Conservation (phyloP, 1,140 invertebrate species). For the Eriosoma lanigerum region DNA sequence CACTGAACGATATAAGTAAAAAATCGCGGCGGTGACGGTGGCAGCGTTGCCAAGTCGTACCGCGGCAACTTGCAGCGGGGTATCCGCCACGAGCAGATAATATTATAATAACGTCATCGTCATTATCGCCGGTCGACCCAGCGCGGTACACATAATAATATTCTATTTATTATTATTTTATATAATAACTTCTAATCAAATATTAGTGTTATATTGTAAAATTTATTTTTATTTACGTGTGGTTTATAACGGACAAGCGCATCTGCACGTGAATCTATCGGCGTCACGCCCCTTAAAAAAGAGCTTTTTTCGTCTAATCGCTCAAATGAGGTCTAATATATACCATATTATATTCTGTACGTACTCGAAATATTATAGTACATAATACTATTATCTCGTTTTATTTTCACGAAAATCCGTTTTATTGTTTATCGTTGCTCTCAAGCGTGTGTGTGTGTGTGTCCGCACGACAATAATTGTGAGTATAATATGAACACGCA, state of each 20-base stretch:
- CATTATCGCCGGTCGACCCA: background rate
- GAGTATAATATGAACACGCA: conserved; percentile 1
- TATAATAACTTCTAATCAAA: background rate
- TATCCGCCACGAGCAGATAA: conserved; percentile 14
- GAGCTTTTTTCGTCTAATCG: background rate
- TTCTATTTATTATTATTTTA: too few species aligned
- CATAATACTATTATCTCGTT: background rate
- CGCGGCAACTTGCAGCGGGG: conserved; percentile 8
- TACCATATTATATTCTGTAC: too few species aligned
- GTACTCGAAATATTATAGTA: background rate
- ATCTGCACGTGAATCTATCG: background rate
- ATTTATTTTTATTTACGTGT: background rate
- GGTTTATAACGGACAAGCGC: background rate
- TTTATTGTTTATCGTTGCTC: background rate
- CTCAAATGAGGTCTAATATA: background rate
- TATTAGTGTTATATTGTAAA: too few species aligned
- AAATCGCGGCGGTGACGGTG: background rate
- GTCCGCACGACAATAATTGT: background rate
- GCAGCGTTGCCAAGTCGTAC: conserved; percentile 33
- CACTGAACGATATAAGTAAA: conserved; percentile 23
- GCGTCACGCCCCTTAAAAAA: background rate
- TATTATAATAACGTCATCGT: conserved; percentile 15
- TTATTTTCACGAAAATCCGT: background rate
- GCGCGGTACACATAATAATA: background rate
- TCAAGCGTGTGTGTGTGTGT: background rate